Percentiles rank a stretch among this genome's conserved stretches.
Evolutionary conservation across 2,888 invertebrate species (phyloP).

Genomic region (Platycheirus rosarum): DNA sequence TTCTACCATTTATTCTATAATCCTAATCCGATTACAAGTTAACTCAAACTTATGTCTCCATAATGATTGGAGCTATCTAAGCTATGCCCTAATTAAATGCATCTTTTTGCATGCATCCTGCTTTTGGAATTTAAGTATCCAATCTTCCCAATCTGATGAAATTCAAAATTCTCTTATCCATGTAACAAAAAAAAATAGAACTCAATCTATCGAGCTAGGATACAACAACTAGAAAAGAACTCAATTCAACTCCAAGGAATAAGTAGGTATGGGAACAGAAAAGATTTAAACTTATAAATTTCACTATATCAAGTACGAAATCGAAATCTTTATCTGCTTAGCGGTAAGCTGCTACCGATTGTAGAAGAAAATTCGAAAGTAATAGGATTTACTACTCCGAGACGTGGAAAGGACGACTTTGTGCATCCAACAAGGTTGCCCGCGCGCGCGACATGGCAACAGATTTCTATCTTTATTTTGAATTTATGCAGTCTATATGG

Average conservation of each 20-base stretch:
- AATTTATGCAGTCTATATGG: slow-evolving; percentile 43
- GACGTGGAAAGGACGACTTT: slow-evolving; percentile 42
- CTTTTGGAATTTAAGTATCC: slow-evolving; percentile 31
- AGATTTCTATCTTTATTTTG: slow-evolving; percentile 49
- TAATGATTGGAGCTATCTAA: no score
- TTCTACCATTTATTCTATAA: no score
- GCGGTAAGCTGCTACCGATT: slow-evolving; percentile 72
- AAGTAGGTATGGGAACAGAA: slow-evolving; percentile 36
- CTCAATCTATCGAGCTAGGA: background rate
- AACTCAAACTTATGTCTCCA: no score
- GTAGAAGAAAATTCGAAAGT: slow-evolving; percentile 60
- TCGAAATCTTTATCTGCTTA: slow-evolving; percentile 74
- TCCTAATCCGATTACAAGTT: no score
- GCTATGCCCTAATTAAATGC: slow-evolving; percentile 53
- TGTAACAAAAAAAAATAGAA: background rate
- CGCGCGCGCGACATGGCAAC: slow-evolving; percentile 29
- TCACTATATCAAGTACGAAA: slow-evolving; percentile 68
- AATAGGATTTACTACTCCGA: slow-evolving; percentile 63
- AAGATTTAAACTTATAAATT: slow-evolving; percentile 73
- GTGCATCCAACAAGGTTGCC: slow-evolving; percentile 4
- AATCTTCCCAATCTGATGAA: slow-evolving; percentile 24
- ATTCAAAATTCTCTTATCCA: slow-evolving; percentile 1
- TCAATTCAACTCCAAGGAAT: background rate
- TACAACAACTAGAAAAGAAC: slow-evolving; percentile 2
- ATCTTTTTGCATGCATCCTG: slow-evolving; percentile 17